A percentile compares a stretch with the other conserved stretches of the same genome.
Evolutionary conservation across 92 coral and sea anemone species (phyloP).

Genomic region (Virgularia gustaviana): DNA sequence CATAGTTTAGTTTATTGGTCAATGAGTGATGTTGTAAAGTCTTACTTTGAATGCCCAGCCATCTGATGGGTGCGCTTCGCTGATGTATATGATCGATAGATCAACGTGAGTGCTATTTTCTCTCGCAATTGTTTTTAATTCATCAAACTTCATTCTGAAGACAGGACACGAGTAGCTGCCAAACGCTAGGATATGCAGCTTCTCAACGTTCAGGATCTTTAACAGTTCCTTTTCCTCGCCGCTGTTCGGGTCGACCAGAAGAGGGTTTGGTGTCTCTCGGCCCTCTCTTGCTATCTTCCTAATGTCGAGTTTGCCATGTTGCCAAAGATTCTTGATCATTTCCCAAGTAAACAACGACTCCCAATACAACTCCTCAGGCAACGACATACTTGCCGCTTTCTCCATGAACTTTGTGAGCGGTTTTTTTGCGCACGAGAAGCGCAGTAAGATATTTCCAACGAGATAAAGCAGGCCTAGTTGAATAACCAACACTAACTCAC

Average conservation of each 20-base stretch:
- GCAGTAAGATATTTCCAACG: conserved; percentile 8
- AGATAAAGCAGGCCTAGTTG: conserved; percentile 4
- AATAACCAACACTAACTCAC: background rate
- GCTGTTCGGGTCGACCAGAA: conserved; percentile 64
- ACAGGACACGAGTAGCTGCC: conserved; percentile 96
- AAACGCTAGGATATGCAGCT: conserved; percentile 82
- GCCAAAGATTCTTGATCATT: conserved; percentile 57
- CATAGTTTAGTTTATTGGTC: too few species aligned
- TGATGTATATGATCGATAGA: conserved; percentile 64
- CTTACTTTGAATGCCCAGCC: conserved; percentile 83
- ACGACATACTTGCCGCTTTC: conserved; percentile 5
- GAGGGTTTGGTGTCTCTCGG: conserved; percentile 68
- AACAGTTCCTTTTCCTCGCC: conserved; percentile 49
- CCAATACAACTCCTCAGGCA: conserved; percentile 61
- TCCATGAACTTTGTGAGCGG: background rate
- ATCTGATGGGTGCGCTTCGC: conserved; percentile 77
- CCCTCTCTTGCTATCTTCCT: conserved; percentile 54
- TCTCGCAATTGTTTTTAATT: conserved; percentile 60
- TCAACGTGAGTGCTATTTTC: conserved; percentile 63
- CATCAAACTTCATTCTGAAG: conserved; percentile 65
- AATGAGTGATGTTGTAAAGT: too few species aligned
- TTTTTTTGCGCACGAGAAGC: conserved; percentile 11
- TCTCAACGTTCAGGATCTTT: conserved; percentile 61
- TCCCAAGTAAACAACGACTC: conserved; percentile 61
- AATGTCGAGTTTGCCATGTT: conserved; percentile 47